Percentiles rank a stretch among this genome's conserved stretches.
These are phyloP conservation scores for Drosophila parvula DNA, from an alignment of 1,140 invertebrate genomes.

Conservation along the genomic window DNA sequence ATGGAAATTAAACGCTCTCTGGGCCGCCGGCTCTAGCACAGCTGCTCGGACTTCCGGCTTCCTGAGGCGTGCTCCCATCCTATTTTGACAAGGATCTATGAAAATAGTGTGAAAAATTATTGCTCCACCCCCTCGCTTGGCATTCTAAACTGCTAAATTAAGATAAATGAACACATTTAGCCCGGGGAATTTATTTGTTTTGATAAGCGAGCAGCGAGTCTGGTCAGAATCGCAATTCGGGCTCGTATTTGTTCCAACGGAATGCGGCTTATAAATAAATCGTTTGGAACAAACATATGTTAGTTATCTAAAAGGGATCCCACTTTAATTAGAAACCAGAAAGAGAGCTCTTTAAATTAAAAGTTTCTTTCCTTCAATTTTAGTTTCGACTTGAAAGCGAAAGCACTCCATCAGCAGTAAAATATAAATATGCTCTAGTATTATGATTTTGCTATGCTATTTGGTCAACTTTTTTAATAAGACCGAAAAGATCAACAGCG, in stretches of 20 bases:
- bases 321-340: constrained; percentile 9
- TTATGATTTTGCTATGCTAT: constrained; percentile 29
- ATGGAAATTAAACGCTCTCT: constrained; percentile 70
- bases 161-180: constrained; percentile 69
- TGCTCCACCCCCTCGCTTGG: constrained; percentile 8
- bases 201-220: constrained; percentile 38
- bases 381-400: not conserved
- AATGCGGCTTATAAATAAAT: constrained; percentile 15
- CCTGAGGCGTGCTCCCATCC: constrained; percentile 26
- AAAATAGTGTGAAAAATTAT: constrained; percentile 75
- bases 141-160: constrained; percentile 61
- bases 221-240: constrained; percentile 17
- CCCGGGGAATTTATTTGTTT: constrained; percentile 71
- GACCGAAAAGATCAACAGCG: constrained; percentile 42
- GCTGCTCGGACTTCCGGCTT: constrained; percentile 56
- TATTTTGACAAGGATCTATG: constrained; percentile 51
- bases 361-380: not conserved
- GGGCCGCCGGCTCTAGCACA: constrained; percentile 35
- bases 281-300: not conserved
- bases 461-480: constrained; percentile 46
- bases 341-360: too few species aligned
- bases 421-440: constrained; percentile 13
- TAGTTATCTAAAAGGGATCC: not conserved
- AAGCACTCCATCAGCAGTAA: not conserved
- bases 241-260: constrained; percentile 1